phyloP scores from a whole-genome alignment of 1,140 invertebrate genomes.

The Drosophila setifemur region DNA sequence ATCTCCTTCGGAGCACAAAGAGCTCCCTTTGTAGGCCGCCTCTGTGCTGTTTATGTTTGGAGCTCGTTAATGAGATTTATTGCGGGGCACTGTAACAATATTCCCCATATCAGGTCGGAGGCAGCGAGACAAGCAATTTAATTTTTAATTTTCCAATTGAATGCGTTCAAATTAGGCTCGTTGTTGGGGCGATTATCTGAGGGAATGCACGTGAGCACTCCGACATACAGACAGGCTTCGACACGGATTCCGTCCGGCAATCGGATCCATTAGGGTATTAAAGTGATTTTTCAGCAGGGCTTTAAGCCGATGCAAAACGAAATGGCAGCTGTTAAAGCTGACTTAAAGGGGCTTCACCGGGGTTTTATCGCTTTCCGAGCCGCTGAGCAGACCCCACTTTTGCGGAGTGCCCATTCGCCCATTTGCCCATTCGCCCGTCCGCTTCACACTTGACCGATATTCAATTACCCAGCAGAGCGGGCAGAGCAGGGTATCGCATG shows the following conservation, averaged over 20 bases:
- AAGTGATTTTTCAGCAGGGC: not conserved
- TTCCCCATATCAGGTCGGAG: slow-evolving; percentile 30
- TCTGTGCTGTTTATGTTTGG: slow-evolving; percentile 21
- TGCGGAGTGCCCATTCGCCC: not conserved
- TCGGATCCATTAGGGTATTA: slow-evolving; percentile 22
- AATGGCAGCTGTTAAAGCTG: slow-evolving; percentile 2
- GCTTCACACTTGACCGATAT: slow-evolving; percentile 74
- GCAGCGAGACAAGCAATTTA: slow-evolving; percentile 76
- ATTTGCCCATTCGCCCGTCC: not conserved
- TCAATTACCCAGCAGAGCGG: slow-evolving; percentile 64
- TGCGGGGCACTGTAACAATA: slow-evolving; percentile 59
- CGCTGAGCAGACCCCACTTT: slow-evolving; percentile 38
- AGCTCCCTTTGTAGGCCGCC: no score
- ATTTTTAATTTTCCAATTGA: slow-evolving; percentile 81
- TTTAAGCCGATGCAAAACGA: slow-evolving; percentile 6
- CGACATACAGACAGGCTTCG: no score
- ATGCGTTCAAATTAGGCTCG: slow-evolving; percentile 76
- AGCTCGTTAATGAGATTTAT: slow-evolving; percentile 74
- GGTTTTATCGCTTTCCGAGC: slow-evolving; percentile 73
- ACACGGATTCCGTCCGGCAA: slow-evolving; percentile 2
- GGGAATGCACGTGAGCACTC: slow-evolving; percentile 40
- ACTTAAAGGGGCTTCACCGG: slow-evolving; percentile 31
- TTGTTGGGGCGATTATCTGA: slow-evolving; percentile 59
- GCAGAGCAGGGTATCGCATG: slow-evolving; percentile 12
- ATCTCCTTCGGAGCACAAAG: not conserved